These are phyloP conservation scores for Vidua macroura DNA, from an alignment of 2,113 vertebrate genomes.

Conservation along the genomic window DNA sequence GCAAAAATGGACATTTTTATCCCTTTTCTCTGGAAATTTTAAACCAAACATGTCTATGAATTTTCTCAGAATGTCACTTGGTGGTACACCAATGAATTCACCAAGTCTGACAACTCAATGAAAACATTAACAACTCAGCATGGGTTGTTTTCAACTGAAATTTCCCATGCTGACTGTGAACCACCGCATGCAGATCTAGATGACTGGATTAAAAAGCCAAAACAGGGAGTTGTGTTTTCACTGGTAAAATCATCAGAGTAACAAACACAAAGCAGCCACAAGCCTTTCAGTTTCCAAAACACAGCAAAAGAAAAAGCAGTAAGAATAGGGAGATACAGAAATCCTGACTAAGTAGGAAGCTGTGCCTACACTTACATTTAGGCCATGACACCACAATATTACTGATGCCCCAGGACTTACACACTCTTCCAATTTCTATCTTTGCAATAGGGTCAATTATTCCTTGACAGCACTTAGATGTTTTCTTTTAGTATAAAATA, in stretches of 20 bases:
- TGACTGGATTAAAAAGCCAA: neutral
- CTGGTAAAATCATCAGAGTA: neutral
- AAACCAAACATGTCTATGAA: neutral
- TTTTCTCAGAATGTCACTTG: neutral
- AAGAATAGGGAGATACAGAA: neutral
- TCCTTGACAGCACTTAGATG: neutral
- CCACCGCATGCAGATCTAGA: neutral
- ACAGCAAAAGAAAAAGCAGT: neutral
- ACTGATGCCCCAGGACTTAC: neutral
- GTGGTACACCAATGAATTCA: neutral
- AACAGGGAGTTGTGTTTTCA: neutral
- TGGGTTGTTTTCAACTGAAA: neutral
- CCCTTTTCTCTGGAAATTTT: neutral
- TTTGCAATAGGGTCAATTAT: neutral
- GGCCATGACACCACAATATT: neutral
- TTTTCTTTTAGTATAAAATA: neutral
- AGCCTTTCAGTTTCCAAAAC: neutral
- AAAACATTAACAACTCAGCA: neutral
- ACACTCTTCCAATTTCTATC: fast-evolving
- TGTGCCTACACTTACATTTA: neutral
- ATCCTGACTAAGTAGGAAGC: neutral
- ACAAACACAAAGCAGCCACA: neutral
- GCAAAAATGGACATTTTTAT: neutral
- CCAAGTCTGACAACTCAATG: neutral
- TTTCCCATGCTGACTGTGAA: neutral